Conservation (phyloP, 2,113 vertebrate genomes). For the Anguilla rostrata region DNA sequence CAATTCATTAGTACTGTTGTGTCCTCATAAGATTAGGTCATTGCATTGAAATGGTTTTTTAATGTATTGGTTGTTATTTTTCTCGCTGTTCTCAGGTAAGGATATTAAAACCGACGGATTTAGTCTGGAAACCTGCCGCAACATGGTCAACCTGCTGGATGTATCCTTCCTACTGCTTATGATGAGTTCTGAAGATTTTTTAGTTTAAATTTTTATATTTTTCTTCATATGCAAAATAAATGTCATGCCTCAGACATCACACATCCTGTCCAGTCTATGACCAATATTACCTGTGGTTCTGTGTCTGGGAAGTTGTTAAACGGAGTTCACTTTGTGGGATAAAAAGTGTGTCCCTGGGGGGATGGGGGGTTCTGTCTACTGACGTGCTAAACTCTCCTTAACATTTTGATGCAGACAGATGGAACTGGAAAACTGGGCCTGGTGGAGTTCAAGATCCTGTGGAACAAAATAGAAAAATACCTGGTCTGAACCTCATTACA, state of each 20-base stretch:
- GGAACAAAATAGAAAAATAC: constrained; percentile 74
- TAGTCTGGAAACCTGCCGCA: constrained; percentile 57
- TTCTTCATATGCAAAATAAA: no score
- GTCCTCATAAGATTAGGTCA: neutral
- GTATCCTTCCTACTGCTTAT: constrained; percentile 59
- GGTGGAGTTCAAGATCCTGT: constrained; percentile 74
- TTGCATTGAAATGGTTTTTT: no score
- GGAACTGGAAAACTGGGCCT: constrained; percentile 73
- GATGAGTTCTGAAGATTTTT: no score
- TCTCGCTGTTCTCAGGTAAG: constrained; percentile 37
- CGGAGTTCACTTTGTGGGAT: no score
- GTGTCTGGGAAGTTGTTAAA: no score
- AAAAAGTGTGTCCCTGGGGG: no score
- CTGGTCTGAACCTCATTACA: constrained; percentile 54
- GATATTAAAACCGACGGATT: constrained; percentile 64
- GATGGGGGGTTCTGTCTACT: neutral
- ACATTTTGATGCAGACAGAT: constrained; percentile 55
- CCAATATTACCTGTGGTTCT: no score
- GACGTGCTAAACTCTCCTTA: constrained; percentile 39
- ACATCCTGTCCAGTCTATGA: no score
- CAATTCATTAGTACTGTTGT: neutral
- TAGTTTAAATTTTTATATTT: no score
- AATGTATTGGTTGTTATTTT: no score
- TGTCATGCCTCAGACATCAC: no score
- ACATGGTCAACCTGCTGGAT: constrained; percentile 69